Conservation (phyloP, 2,113 vertebrate species). For the Trichechus manatus region DNA sequence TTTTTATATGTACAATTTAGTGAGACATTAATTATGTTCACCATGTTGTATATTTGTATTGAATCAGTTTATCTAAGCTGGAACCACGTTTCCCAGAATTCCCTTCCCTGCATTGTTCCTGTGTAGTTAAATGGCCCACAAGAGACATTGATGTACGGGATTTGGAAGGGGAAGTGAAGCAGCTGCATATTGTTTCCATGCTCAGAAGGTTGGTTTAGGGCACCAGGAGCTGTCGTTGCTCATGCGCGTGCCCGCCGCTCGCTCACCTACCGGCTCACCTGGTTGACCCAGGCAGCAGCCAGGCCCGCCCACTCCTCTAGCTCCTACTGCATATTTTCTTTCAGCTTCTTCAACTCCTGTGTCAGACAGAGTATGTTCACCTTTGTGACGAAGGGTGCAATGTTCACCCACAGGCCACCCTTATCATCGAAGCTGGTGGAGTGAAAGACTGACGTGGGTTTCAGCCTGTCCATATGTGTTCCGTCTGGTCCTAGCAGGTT, state of each 20-base stretch:
- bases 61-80: neutral
- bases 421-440: neutral
- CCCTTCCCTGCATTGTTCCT: neutral
- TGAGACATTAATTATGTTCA: too few species aligned
- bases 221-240: neutral
- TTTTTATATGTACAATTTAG: too few species aligned
- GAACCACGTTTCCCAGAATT: neutral
- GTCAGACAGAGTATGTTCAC: neutral
- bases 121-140: neutral
- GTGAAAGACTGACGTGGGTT: too few species aligned
- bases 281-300: neutral
- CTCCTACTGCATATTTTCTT: too few species aligned
- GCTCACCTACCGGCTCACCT: neutral
- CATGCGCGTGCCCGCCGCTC: too few species aligned
- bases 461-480: rapidly evolving
- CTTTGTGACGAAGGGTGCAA: neutral
- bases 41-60: neutral
- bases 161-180: neutral
- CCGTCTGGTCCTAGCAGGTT: neutral
- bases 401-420: neutral
- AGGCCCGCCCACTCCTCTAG: neutral
- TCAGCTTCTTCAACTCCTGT: neutral
- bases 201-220: neutral
- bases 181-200: neutral
- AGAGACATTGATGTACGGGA: neutral